These are phyloP conservation scores for Simalia tracyae DNA, from an alignment of 2,797 vertebrate genomes.

Conservation along the genomic window DNA sequence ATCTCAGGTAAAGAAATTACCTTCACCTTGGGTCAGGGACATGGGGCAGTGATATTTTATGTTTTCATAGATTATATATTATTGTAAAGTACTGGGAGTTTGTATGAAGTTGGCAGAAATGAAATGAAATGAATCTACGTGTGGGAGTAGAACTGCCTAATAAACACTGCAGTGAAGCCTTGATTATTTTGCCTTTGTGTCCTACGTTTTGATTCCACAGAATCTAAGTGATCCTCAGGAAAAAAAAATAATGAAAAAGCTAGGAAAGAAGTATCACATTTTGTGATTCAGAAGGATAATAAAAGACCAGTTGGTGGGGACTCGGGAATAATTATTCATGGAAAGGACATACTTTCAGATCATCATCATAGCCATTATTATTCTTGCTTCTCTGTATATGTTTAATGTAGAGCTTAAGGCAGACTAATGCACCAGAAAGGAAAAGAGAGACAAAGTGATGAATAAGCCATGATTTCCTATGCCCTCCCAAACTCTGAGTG, in stretches of 20 bases:
- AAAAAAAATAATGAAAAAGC: background rate
- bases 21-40: background rate
- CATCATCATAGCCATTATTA: background rate
- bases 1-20: background rate
- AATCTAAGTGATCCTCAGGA: background rate
- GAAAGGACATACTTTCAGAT: background rate
- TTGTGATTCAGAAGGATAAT: background rate
- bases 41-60: background rate
- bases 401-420: background rate
- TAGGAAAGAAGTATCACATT: too few relatives aligned
- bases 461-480: background rate
- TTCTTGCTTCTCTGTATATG: background rate
- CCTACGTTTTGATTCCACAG: too few relatives aligned
- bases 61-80: background rate
- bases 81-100: background rate
- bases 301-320: background rate
- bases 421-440: background rate
- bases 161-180: too few relatives aligned
- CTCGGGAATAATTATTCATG: background rate
- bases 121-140: background rate
- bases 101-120: background rate
- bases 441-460: background rate
- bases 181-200: too few relatives aligned
- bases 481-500: background rate
- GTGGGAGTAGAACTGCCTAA: background rate